Base-by-base conservation (phyloP, 92 coral and sea anemone species). In the Bergia sp. region DNA sequence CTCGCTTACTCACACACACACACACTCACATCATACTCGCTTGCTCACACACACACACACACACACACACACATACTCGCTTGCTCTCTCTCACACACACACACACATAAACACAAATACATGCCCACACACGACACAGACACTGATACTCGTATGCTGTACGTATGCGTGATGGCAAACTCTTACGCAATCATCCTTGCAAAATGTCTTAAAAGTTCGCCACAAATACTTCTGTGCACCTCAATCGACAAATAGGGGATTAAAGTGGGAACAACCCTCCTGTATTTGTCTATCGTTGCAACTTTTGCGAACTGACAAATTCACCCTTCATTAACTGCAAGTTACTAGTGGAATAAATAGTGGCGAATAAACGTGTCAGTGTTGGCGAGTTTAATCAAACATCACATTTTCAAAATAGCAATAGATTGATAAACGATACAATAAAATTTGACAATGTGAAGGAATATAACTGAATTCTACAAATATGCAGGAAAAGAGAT, bases 271-370 rank as follows among this genome's bases (percentile, higher is more conserved):
- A 36, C 40, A 41, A 5, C 41, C 16, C n/a, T 73, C 42, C 44
- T 37, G 44, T 1, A 12, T 10, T 65, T 7, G 29, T 64, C 38
- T 38, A 64, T 6, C 20, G 75, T 20, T 82, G 73, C 5, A 82
- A 82, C 86, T 61, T 66, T 65, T 61, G 36, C 41, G 53, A 76
- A 82, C 86, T 82, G 86, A 82, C 86, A 82, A 82, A 82, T 65
- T 61, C 57, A 82, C 86, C 86, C 73, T 82, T 23, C 44, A 15
- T 41, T 23, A 47, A 44, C 37, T 4, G 44, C 16, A 20, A 77
- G 55, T 21, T 1, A 21, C 16, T 6, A 53, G 13, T 11, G 11
- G 13, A 53, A 5, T 45, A 45, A 45, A 15, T 53, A 11, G 58
- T 53, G 58, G 58, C 58, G 58, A 53, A 53, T 53, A 2, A 53